A percentile compares a stretch with the other conserved stretches of the same genome.
These are phyloP conservation scores for Oxyruncus cristatus DNA, from an alignment of 2,113 vertebrate genomes.

Conservation along the genomic window DNA sequence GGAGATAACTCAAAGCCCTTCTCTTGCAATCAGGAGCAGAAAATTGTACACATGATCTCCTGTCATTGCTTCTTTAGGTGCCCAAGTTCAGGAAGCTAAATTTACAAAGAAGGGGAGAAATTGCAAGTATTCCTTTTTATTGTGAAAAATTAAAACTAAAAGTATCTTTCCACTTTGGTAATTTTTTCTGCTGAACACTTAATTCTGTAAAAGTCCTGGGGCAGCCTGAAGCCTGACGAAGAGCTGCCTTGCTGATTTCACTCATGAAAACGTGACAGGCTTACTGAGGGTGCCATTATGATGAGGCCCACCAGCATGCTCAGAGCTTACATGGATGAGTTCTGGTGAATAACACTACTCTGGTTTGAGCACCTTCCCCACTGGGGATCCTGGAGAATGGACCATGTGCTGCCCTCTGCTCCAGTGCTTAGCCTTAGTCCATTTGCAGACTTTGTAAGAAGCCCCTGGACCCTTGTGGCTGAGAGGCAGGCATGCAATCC, in stretches of 20 bases:
- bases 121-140: background rate
- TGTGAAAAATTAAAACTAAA: background rate
- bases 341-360: background rate
- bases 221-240: background rate
- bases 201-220: background rate
- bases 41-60: background rate
- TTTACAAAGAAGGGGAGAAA: background rate
- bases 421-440: background rate
- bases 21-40: background rate
- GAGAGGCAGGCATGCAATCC: background rate
- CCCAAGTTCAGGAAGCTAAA: background rate
- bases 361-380: background rate
- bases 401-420: background rate
- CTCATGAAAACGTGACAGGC: background rate
- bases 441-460: background rate
- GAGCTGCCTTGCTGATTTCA: background rate
- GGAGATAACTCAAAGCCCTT: background rate
- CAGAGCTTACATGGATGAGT: background rate
- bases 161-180: background rate
- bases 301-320: background rate
- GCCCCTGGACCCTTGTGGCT: background rate
- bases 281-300: background rate
- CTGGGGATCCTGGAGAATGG: background rate
- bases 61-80: background rate
- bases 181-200: background rate